Percentiles rank a stretch among this genome's conserved stretches.
phyloP scores from a whole-genome alignment of 2,113 vertebrate genomes.

The Oceanites oceanicus region DNA sequence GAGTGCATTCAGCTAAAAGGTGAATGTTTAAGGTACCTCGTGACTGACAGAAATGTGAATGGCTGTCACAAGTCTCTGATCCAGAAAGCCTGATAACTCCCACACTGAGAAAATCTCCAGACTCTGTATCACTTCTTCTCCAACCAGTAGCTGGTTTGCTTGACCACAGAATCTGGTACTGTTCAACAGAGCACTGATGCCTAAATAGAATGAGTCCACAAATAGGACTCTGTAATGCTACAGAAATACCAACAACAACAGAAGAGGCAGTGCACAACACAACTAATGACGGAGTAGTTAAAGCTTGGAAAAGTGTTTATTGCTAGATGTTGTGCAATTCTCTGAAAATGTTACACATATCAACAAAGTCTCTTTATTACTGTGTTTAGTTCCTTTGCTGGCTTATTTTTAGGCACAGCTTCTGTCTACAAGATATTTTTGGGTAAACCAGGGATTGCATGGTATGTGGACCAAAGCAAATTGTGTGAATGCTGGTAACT shows the following conservation, averaged over 20 bases:
- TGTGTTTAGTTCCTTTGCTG: not conserved
- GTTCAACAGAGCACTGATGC: slow-evolving; percentile 1
- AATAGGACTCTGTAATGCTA: not conserved
- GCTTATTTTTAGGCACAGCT: slow-evolving; percentile 30
- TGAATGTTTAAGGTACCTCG: not conserved
- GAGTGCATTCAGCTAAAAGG: not conserved
- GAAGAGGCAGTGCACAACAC: not conserved
- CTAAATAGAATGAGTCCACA: not conserved
- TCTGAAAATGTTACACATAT: not conserved
- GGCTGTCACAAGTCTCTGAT: not conserved
- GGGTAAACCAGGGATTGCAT: not conserved
- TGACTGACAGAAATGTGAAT: not conserved
- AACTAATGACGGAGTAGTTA: not conserved
- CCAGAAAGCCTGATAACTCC: not conserved
- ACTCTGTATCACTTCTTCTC: not conserved
- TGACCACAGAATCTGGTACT: slow-evolving; percentile 56
- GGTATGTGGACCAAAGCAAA: slow-evolving; percentile 22
- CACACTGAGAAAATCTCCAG: not conserved
- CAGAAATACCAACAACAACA: not conserved
- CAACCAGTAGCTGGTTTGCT: slow-evolving; percentile 16
- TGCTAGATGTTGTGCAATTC: not conserved
- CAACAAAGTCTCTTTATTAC: not conserved
- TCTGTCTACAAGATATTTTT: slow-evolving; percentile 12
- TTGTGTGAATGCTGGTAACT: not conserved
- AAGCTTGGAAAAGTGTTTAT: not conserved